Conservation (phyloP, 2,888 invertebrate genomes). For the Piscicola geometra region DNA sequence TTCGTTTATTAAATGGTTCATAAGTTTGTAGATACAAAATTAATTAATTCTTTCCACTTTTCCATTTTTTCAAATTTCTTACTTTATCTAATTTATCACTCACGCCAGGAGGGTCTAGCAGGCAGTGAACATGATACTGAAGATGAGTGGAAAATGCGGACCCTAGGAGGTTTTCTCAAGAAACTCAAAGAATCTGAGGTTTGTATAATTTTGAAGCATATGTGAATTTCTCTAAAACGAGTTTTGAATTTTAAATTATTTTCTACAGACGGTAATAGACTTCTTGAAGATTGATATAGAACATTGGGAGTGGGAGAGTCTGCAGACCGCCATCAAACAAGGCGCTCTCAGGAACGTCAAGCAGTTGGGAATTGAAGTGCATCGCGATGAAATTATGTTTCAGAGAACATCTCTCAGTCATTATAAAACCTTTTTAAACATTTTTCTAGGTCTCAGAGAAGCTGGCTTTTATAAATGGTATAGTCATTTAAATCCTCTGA, state of each 20-base stretch:
- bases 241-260: too few relatives aligned
- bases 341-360: slow-evolving; percentile 13
- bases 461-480: slow-evolving; percentile 16
- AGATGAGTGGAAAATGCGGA: neutral
- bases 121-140: neutral
- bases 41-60: neutral
- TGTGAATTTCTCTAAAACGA: too few relatives aligned
- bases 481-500: neutral
- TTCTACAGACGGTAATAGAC: neutral
- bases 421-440: neutral
- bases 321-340: neutral
- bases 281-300: slow-evolving; percentile 14
- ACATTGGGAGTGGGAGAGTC: slow-evolving; percentile 9
- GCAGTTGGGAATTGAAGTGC: slow-evolving; percentile 9
- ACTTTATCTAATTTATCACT: too few relatives aligned
- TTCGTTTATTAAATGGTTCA: neutral
- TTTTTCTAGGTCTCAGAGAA: neutral
- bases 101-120: neutral
- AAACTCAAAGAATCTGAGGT: neutral
- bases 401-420: neutral
- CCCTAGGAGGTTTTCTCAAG: neutral
- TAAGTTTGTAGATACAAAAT: neutral
- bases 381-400: neutral
- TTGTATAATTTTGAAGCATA: too few relatives aligned
- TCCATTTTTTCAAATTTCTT: too few relatives aligned